Evolutionary conservation across 2,113 vertebrate genomes (phyloP).

Genomic region (Oriolus oriolus): DNA sequence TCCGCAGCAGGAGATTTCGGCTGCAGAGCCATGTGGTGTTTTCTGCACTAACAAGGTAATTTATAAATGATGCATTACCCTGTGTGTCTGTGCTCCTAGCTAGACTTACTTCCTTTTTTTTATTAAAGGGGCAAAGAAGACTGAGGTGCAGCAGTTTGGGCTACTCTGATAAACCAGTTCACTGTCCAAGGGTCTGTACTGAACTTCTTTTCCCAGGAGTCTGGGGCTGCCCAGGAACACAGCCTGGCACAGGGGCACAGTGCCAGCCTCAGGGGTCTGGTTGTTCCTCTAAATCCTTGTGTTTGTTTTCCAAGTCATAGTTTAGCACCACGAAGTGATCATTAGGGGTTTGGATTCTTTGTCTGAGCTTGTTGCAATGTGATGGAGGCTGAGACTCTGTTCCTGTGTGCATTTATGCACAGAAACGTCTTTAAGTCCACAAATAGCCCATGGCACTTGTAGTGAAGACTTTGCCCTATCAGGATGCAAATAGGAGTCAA

Average conservation of each 20-base stretch:
- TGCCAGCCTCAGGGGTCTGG: fast-evolving
- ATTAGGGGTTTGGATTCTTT: background rate
- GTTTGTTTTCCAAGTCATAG: background rate
- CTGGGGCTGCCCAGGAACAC: background rate
- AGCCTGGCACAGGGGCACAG: background rate
- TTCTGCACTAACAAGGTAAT: conserved; percentile 76
- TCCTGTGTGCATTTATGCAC: background rate
- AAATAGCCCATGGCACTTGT: background rate
- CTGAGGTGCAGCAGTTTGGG: background rate
- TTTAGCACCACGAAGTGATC: background rate
- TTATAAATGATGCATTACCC: conserved; percentile 84
- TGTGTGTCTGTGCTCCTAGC: background rate
- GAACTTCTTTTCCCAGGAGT: background rate
- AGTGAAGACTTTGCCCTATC: background rate
- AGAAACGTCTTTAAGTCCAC: background rate
- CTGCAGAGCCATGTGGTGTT: conserved; percentile 82
- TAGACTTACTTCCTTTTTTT: background rate
- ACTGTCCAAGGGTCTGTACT: background rate
- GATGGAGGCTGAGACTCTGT: background rate
- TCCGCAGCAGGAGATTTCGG: conserved; percentile 74
- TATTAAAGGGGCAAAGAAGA: conserved; percentile 25
- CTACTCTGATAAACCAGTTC: conserved; percentile 7
- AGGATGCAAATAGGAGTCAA: background rate
- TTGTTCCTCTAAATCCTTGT: background rate
- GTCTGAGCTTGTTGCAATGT: background rate